Evolutionary conservation across 2,113 vertebrate genomes (phyloP), one percentile per base, ranked within the genome.

Genomic region (Danionella cerebrum): DNA sequence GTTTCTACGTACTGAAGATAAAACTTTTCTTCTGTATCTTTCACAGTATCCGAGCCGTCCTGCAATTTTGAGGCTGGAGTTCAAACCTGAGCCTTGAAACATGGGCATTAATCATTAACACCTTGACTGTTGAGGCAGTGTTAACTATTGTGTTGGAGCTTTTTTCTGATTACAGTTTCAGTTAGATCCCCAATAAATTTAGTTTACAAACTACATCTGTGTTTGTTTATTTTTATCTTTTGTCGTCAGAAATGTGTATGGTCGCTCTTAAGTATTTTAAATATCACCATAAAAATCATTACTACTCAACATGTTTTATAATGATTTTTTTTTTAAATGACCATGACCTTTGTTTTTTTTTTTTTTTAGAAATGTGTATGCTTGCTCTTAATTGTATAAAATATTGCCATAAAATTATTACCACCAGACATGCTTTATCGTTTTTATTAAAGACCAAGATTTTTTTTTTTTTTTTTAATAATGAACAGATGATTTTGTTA

Each of bases 31-130:
- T 3, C 5, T 52, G 33, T 60, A 11, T 57, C 36, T 60, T 14
- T 50, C 0, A 64, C 79, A 90, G 88, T 53, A 82, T 88, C 55
- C 86, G 86, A 36, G 14, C 86, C 0, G 85, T 90, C 50, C 77
- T 90, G 83, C 86, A 70, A 11, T 83, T 90, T 73, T 88, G 71
- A 88, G 60, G 76, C 69, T 52, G 72, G 69, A 57, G 0, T 24
- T 21, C 2, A 13, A 31, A 42, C 14, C 18, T 8, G 16, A 60
- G 4, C 19, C 33, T 14, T 22, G 22, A 29, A 11, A 31, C 24
- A 21, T 9, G 14, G n/a, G n/a, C n/a, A n/a, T 11, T 44, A 31
- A 60, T 19, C 57, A 60, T 31, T 27, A 14, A 31, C 41, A 44
- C 5, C 57, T 14, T 42, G 27, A 27, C 25, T 2, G 10, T 19